These are phyloP conservation scores for Drosophila parvula DNA, from an alignment of 1,140 invertebrate species.

Conservation along the genomic window DNA sequence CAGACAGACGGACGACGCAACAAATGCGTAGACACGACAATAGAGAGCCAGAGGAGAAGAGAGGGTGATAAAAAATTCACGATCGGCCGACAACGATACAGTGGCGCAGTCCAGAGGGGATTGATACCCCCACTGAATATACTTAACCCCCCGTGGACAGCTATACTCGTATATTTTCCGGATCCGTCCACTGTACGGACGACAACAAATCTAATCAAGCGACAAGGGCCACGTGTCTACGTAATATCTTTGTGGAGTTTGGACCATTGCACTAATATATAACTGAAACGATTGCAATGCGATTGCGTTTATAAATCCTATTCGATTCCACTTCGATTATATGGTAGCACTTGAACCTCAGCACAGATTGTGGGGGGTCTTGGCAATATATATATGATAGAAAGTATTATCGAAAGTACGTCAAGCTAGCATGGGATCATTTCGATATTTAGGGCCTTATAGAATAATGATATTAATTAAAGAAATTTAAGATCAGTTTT, in stretches of 20 bases:
- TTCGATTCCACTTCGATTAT: conserved; percentile 17
- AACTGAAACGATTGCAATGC: conserved; percentile 5
- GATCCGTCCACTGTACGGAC: too few species aligned
- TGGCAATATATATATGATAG: neutral
- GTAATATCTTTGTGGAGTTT: conserved; percentile 33
- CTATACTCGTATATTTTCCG: neutral
- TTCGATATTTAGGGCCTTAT: too few species aligned
- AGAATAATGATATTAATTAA: too few species aligned
- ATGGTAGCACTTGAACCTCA: conserved; percentile 5
- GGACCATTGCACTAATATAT: conserved; percentile 8
- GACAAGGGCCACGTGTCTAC: conserved; percentile 44
- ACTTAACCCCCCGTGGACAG: neutral
- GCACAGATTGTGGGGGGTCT: neutral
- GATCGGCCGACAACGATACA: conserved; percentile 29
- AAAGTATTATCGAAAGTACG: too few species aligned
- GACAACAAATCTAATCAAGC: conserved; percentile 34
- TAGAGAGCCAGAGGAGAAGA: conserved; percentile 15
- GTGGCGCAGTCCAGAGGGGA: neutral
- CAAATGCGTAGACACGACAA: conserved; percentile 31
- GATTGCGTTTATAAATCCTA: conserved; percentile 9
- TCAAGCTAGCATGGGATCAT: too few species aligned
- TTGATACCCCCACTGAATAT: neutral
- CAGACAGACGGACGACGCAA: conserved; percentile 22
- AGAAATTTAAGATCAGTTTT: too few species aligned
- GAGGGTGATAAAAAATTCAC: conserved; percentile 13